A percentile compares a stretch with the other conserved stretches of the same genome.
Conservation (phyloP, 2,797 vertebrate genomes). For the Masticophis lateralis region DNA sequence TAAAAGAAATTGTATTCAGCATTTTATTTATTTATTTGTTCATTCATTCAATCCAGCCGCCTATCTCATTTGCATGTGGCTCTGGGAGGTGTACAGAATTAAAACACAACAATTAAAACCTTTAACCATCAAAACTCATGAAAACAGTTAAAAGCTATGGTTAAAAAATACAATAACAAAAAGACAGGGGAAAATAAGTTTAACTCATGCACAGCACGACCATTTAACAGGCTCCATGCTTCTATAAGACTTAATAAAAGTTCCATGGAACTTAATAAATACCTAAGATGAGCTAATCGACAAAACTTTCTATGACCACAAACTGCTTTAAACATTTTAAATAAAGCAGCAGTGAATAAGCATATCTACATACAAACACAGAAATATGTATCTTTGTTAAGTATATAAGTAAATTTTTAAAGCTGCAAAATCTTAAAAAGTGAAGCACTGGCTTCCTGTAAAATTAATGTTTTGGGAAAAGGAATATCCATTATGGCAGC, state of each 20-base stretch:
- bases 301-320: background rate
- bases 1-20: too few species aligned
- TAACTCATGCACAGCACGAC: background rate
- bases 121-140: background rate
- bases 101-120: background rate
- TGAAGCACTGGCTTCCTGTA: background rate
- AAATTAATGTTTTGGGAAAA: background rate
- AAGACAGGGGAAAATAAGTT: background rate
- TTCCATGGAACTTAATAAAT: background rate
- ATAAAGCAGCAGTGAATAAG: background rate
- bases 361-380: background rate
- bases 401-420: background rate
- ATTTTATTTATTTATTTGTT: background rate
- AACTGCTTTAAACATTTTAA: background rate
- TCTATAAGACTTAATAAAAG: background rate
- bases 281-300: background rate
- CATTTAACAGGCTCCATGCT: background rate
- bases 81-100: background rate
- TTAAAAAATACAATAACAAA: background rate
- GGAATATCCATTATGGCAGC: background rate
- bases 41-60: background rate
- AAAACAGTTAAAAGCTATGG: background rate
- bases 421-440: background rate
- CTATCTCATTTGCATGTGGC: background rate
- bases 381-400: background rate